Conservation (phyloP, 2,797 vertebrate species). For the Australoheros facetus region DNA sequence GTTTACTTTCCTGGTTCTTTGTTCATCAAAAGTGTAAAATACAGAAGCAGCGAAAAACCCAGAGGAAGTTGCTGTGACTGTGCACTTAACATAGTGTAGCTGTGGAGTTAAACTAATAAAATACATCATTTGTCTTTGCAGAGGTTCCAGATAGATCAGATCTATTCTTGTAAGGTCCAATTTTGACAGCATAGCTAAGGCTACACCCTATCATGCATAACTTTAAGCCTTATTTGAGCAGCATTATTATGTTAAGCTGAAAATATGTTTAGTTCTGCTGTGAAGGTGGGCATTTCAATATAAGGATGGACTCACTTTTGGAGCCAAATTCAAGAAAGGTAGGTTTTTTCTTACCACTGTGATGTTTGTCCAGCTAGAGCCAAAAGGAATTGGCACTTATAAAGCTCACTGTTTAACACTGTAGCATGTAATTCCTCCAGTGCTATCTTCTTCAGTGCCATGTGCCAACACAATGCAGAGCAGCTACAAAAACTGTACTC, state of each 20-base stretch:
- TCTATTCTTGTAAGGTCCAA: neutral
- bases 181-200: neutral
- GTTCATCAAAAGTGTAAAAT: slow-evolving; percentile 8
- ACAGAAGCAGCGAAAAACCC: slow-evolving; percentile 21
- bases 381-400: neutral
- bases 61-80: neutral
- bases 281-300: neutral
- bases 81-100: neutral
- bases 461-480: too few species aligned
- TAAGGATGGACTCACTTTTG: neutral
- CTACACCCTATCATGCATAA: neutral
- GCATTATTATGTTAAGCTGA: neutral
- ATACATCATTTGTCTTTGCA: neutral
- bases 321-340: neutral
- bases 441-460: too few species aligned
- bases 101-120: neutral
- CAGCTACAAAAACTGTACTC: too few species aligned
- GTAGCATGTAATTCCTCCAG: too few species aligned
- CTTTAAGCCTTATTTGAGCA: neutral
- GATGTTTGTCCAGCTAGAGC: neutral
- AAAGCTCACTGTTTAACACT: neutral
- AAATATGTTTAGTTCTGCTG: neutral
- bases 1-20: neutral
- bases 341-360: neutral
- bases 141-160: neutral